phyloP scores from a whole-genome alignment of 53 echinoderm and acorn worm genomes.

The Mesocentrotus franciscanus region DNA sequence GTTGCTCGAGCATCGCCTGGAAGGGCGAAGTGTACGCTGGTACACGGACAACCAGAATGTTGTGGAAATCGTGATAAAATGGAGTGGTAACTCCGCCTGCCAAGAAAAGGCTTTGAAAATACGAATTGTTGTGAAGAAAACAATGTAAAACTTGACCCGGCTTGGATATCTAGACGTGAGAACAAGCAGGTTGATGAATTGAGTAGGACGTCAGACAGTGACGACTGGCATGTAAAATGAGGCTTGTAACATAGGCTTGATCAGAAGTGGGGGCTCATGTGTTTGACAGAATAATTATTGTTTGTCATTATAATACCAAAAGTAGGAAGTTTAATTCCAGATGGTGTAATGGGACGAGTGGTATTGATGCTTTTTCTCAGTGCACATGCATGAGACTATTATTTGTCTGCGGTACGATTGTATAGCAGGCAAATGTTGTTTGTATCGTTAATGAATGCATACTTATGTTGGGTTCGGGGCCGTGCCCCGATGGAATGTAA shows the following conservation, averaged over 20 bases:
- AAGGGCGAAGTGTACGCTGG: slow-evolving; percentile 1
- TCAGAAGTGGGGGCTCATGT: slow-evolving; percentile 36
- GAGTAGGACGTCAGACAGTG: slow-evolving; percentile 41
- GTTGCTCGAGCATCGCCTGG: too few relatives aligned
- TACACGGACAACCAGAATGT: neutral
- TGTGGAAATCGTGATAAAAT: neutral
- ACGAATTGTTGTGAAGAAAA: too few relatives aligned
- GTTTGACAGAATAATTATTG: slow-evolving; percentile 18
- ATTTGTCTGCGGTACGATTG: too few relatives aligned
- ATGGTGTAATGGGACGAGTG: slow-evolving; percentile 18
- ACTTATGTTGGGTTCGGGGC: too few relatives aligned
- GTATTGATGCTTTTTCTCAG: neutral
- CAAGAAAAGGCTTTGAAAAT: too few relatives aligned
- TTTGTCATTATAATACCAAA: slow-evolving; percentile 22
- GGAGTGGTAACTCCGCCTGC: too few relatives aligned
- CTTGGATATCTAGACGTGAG: neutral
- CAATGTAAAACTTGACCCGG: neutral
- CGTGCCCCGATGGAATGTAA: too few relatives aligned
- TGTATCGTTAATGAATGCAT: too few relatives aligned
- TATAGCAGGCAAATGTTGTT: too few relatives aligned
- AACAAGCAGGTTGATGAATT: neutral
- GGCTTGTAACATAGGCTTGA: neutral
- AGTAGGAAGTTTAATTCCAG: slow-evolving; percentile 15
- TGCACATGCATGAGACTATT: too few relatives aligned
- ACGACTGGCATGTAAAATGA: slow-evolving; percentile 25